phyloP scores from a whole-genome alignment of 2,797 vertebrate genomes.

The Protonibea diacanthus region DNA sequence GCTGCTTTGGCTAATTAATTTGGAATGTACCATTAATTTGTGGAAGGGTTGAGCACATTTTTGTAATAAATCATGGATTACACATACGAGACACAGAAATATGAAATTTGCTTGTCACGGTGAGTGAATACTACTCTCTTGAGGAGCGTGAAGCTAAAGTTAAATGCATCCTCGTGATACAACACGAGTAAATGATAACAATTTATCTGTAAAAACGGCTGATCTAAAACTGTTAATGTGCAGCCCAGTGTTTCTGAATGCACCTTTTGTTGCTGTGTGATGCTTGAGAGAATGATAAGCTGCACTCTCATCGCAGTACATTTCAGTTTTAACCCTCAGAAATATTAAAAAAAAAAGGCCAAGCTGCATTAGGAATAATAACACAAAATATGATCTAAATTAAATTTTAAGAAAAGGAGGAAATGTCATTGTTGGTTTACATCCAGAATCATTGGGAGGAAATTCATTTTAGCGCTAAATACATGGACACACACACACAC shows the following conservation, averaged over 20 bases:
- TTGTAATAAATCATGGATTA: constrained; percentile 20
- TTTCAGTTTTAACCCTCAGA: constrained; percentile 12
- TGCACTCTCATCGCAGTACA: constrained; percentile 1
- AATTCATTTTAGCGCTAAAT: constrained; percentile 45
- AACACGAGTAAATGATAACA: constrained; percentile 7
- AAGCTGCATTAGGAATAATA: constrained; percentile 13
- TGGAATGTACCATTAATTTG: constrained; percentile 29
- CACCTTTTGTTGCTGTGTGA: constrained; percentile 3
- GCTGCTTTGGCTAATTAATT: constrained; percentile 41
- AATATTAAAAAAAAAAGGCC: constrained; percentile 13
- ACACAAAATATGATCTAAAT: constrained; percentile 12
- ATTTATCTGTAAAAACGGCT: neutral
- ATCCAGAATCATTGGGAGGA: constrained; percentile 24
- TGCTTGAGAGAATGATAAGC: constrained; percentile 13
- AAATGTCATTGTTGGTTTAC: constrained; percentile 40
- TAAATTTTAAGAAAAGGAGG: neutral
- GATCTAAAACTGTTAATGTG: constrained; percentile 7
- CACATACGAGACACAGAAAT: constrained; percentile 21
- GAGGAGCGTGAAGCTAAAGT: neutral
- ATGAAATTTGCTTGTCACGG: neutral
- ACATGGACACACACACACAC: constrained; percentile 33
- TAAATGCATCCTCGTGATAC: neutral
- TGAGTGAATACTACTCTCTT: neutral
- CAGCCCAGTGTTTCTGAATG: constrained; percentile 9
- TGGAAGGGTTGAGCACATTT: neutral